These are phyloP conservation scores for Serinus canaria DNA, from an alignment of 2,113 vertebrate genomes.

Conservation along the genomic window DNA sequence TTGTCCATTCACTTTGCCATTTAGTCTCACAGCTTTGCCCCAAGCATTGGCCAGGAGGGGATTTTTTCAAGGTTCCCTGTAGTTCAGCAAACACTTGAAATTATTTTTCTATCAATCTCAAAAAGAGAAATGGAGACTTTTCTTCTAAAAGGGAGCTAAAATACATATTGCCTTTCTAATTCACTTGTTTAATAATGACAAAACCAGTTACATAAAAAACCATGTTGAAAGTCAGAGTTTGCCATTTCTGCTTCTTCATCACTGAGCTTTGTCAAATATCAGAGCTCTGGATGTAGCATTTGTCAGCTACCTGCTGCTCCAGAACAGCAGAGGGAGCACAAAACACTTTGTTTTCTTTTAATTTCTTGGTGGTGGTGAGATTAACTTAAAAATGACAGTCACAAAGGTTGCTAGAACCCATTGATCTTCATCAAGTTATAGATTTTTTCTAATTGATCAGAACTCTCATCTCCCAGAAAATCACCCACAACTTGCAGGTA, in stretches of 20 bases:
- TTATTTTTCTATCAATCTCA: not conserved
- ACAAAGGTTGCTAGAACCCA: not conserved
- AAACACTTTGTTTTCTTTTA: not conserved
- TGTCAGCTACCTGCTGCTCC: not conserved
- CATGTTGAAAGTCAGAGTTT: not conserved
- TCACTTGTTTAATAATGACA: not conserved
- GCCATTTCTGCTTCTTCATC: not conserved
- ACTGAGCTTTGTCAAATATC: not conserved
- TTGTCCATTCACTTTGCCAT: not conserved
- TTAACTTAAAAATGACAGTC: not conserved
- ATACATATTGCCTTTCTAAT: not conserved
- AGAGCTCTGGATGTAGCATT: not conserved
- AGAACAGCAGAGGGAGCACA: constrained; percentile 57
- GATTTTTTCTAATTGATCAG: not conserved
- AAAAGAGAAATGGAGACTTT: not conserved
- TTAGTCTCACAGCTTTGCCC: not conserved
- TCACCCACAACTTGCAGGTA: not conserved
- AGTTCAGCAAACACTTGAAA: not conserved
- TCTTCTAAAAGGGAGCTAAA: not conserved
- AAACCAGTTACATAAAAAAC: not conserved
- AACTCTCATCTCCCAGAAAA: not conserved
- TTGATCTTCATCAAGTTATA: not conserved
- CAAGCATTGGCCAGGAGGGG: accelerated
- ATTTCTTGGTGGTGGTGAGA: not conserved
- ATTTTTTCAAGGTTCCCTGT: not conserved